Evolutionary conservation across 1,140 invertebrate genomes (phyloP), one percentile per base, ranked within the genome.

Genomic region (Rhopalosiphum maidis): DNA sequence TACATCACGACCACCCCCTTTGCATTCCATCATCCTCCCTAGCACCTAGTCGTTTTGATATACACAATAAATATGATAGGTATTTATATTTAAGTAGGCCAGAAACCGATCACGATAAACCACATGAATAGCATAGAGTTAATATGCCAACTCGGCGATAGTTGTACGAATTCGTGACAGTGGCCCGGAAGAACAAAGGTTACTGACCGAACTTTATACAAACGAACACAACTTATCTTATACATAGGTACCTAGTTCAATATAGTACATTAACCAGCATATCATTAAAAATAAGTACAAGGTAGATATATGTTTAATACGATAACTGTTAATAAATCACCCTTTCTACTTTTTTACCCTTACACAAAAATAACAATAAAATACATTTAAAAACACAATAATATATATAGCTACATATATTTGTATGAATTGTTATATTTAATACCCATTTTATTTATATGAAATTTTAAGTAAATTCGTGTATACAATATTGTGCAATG

Each of bases 71-170:
- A 48, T 87, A 41, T 41, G 8, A 22, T 37, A 37, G 5, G 18
- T 82, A 35, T 37, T 46, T 88, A 22, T 54, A 54, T 89, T 37
- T 54, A 54, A 89, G 41, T 37, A 89, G 87, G 87, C 87, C 43
- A 89, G 87, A 89, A 89, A 89, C 46, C 8, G 48, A 51, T 89
- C 48, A 89, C 87, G 87, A 89, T 89, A 89, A 89, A 89, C n/a
- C 48, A 1, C 48, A 37, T 51, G 87, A 89, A 54, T 54, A 51
- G n/a, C n/a, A 89, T 89, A 54, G 48, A 54, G n/a, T 89, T 89
- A 54, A 89, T 54, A 37, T n/a, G 86, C 46, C 1, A 35, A 88
- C 25, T 48, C 86, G 30, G 21, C 46, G 21, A 88, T 88, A 88
- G 46, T 88, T 88, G 25, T 54, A 89, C 48, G 48, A 54, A 89